phyloP scores from a whole-genome alignment of 2,113 vertebrate species.

The Miniopterus natalensis region DNA sequence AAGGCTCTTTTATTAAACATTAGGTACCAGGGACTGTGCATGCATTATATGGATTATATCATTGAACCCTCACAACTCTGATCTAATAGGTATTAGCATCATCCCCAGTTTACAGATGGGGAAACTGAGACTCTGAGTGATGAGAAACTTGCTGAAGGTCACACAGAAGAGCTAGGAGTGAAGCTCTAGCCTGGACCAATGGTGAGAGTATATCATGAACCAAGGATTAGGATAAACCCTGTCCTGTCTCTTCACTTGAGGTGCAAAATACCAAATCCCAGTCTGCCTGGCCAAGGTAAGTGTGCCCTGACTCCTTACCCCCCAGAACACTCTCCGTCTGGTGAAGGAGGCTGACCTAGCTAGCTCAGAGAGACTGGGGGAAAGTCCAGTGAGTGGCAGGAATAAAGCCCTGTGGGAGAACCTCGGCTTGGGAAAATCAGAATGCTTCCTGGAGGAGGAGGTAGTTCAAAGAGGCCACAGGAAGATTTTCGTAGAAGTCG shows the following conservation, averaged over 20 bases:
- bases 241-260: not conserved
- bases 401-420: slow-evolving; percentile 40
- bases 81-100: slow-evolving; percentile 14
- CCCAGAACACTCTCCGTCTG: not conserved
- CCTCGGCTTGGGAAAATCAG: not conserved
- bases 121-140: slow-evolving; percentile 18
- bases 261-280: slow-evolving; percentile 32
- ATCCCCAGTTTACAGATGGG: slow-evolving; percentile 33
- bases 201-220: not conserved
- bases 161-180: slow-evolving; percentile 5
- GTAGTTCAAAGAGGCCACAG: not conserved
- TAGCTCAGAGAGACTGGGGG: not conserved
- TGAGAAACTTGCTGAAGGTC: slow-evolving; percentile 30
- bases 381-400: slow-evolving; percentile 20
- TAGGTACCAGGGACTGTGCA: not conserved
- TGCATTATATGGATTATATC: slow-evolving; percentile 18
- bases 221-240: slow-evolving; percentile 1
- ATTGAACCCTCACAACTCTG: slow-evolving; percentile 22
- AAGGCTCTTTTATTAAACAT: slow-evolving; percentile 1
- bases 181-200: not conserved
- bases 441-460: slow-evolving; percentile 42
- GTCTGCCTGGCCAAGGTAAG: not conserved
- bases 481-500: slow-evolving; percentile 18
- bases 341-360: not conserved
- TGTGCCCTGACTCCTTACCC: slow-evolving; percentile 21